These are phyloP conservation scores for Axea sp. DNA, from an alignment of 2,888 invertebrate species.

Conservation along the genomic window DNA sequence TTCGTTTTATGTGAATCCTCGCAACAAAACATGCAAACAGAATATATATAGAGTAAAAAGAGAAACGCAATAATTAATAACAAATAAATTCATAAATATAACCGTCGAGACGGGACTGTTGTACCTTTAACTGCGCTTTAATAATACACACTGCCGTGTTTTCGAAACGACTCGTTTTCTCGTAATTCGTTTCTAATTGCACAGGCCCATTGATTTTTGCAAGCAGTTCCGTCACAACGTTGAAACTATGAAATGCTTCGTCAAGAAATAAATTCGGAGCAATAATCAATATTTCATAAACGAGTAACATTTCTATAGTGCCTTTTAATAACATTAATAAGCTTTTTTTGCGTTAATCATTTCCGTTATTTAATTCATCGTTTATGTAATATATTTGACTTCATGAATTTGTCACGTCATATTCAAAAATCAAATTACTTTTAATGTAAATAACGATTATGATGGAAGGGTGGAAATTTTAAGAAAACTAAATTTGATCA, in stretches of 20 bases:
- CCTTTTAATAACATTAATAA: slow-evolving; percentile 27
- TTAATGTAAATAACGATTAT: slow-evolving; percentile 4
- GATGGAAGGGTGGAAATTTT: not conserved
- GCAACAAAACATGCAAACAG: slow-evolving; percentile 21
- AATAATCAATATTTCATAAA: slow-evolving; percentile 30
- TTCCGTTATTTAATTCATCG: too few species aligned
- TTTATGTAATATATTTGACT: too few species aligned
- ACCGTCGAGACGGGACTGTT: slow-evolving; percentile 1
- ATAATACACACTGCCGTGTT: slow-evolving; percentile 25
- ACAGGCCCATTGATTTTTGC: not conserved
- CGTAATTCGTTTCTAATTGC: too few species aligned
- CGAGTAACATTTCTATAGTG: slow-evolving; percentile 41
- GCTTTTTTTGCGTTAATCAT: too few species aligned
- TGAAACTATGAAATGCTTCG: slow-evolving; percentile 1
- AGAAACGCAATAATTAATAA: not conserved
- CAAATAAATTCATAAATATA: too few species aligned
- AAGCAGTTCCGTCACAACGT: not conserved
- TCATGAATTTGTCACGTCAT: not conserved
- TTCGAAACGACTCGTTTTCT: too few species aligned
- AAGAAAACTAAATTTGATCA: not conserved
- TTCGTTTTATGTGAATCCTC: slow-evolving; percentile 11
- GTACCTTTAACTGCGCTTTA: not conserved
- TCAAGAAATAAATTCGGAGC: slow-evolving; percentile 15
- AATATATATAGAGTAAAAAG: not conserved
- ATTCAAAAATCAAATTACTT: not conserved